These are phyloP conservation scores for Acronicta leporina DNA, from an alignment of 2,888 invertebrate genomes.

Conservation along the genomic window DNA sequence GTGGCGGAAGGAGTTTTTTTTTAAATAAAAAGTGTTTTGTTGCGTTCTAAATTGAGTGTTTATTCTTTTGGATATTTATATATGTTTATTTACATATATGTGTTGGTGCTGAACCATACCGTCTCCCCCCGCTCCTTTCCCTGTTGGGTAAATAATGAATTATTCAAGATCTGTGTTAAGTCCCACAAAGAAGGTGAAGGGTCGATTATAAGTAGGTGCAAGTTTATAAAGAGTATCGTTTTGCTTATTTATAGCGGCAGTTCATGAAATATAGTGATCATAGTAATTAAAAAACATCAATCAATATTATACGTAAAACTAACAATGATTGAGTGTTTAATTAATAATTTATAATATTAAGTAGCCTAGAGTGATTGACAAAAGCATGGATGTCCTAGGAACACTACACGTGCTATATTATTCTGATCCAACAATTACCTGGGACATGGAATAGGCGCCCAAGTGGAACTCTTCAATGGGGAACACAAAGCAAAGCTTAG, in stretches of 20 bases:
- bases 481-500: no score
- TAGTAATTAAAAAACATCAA: background rate
- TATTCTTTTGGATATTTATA: slow-evolving; percentile 45
- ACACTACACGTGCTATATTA: background rate
- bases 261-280: background rate
- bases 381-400: slow-evolving; percentile 13
- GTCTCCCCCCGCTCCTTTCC: slow-evolving; percentile 38
- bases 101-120: slow-evolving; percentile 34
- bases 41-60: slow-evolving; percentile 49
- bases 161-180: no score
- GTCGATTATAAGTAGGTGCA: no score
- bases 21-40: slow-evolving; percentile 38
- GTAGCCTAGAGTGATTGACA: slow-evolving; percentile 18
- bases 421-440: background rate
- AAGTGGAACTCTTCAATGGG: no score
- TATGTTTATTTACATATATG: slow-evolving; percentile 47
- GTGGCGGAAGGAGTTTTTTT: slow-evolving; percentile 23
- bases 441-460: no score
- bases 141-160: background rate
- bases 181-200: no score
- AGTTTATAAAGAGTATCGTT: no score
- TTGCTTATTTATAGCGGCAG: no score
- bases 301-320: background rate
- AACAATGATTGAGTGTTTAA: slow-evolving; percentile 14
- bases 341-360: background rate